Base-by-base conservation (phyloP, 1,140 invertebrate species). In the Melanaphis sacchari region DNA sequence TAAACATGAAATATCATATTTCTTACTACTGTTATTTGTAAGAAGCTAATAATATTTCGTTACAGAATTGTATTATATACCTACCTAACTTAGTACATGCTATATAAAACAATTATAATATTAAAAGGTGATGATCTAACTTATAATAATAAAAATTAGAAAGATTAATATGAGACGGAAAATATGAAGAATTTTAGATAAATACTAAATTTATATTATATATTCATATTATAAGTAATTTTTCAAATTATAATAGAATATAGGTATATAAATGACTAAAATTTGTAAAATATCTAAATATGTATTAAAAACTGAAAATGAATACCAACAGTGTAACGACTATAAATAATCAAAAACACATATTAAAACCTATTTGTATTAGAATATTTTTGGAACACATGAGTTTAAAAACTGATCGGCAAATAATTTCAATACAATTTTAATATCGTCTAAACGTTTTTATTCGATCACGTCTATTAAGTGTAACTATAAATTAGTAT, bases 1-100 rank as follows among this genome's bases (percentile, higher is more conserved):
- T 87, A 87, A 87, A n/a, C 26, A 46, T n/a, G 2, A 26, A 43
- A 87, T 88, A 88, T 89, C 87, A 52, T 89, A 52, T 89, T 89
- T 52, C 87, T 43, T 49, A 49, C 18, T 31, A 2, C 24, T 46
- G 31, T n/a, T 88, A 88, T 9, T 36, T 22, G 18, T 43, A 36
- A 88, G 49, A 88, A n/a, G 18, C 31, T 88, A n/a, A 84, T 3
- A 26, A 40, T 2, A 84, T 49, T 88, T 46, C 31, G 41, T 87
- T n/a, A 43, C 84, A 41, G 84, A 6, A 43, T 31, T 18, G 7
- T 76, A 76, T 21, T n/a, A 24, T 24, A 18, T 18, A 76, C 1
- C 15, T 49, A 49, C 1, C 1, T n/a, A n/a, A n/a, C n/a, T n/a
- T n/a, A n/a, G 18, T 49, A 49, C 18, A 49, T 49, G 46, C 2